Conservation (phyloP, 1,140 invertebrate genomes). For the Pseudoatta argentina region DNA sequence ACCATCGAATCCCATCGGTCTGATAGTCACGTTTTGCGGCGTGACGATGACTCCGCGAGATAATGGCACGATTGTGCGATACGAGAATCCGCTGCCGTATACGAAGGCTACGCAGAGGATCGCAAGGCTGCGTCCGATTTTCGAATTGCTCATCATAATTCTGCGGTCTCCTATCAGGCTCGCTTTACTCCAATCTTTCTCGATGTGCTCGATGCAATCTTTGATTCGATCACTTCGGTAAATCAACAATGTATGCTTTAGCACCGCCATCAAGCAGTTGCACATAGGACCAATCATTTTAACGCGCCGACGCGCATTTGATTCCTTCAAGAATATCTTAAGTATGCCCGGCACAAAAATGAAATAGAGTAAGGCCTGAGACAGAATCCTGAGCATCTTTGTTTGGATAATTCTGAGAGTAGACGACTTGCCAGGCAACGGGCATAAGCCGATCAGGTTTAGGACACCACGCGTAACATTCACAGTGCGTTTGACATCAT, state of each 20-base stretch:
- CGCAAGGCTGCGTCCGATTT: constrained; percentile 22
- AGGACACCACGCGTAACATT: constrained; percentile 11
- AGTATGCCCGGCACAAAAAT: constrained; percentile 33
- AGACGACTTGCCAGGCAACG: neutral
- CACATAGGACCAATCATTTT: constrained; percentile 76
- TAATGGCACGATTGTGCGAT: constrained; percentile 47
- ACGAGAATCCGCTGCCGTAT: constrained; percentile 54
- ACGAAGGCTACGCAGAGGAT: constrained; percentile 8
- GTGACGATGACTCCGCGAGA: constrained; percentile 2
- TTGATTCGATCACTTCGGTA: constrained; percentile 64
- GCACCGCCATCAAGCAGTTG: constrained; percentile 73
- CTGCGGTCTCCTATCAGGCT: neutral
- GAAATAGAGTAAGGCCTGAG: constrained; percentile 14
- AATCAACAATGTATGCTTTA: constrained; percentile 75
- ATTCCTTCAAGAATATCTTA: constrained; percentile 31
- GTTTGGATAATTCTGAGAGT: neutral
- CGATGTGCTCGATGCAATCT: constrained; percentile 70
- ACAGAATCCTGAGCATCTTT: neutral
- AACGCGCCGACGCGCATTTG: constrained; percentile 43
- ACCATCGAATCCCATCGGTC: constrained; percentile 68
- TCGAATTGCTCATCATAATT: constrained; percentile 40
- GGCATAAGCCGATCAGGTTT: constrained; percentile 53
- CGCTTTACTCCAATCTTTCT: constrained; percentile 73
- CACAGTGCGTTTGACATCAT: constrained; percentile 1
- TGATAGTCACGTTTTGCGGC: constrained; percentile 29